Percentiles rank a stretch among this genome's conserved stretches.
Conservation (phyloP, 2,888 invertebrate species). For the Apoda limacodes region DNA sequence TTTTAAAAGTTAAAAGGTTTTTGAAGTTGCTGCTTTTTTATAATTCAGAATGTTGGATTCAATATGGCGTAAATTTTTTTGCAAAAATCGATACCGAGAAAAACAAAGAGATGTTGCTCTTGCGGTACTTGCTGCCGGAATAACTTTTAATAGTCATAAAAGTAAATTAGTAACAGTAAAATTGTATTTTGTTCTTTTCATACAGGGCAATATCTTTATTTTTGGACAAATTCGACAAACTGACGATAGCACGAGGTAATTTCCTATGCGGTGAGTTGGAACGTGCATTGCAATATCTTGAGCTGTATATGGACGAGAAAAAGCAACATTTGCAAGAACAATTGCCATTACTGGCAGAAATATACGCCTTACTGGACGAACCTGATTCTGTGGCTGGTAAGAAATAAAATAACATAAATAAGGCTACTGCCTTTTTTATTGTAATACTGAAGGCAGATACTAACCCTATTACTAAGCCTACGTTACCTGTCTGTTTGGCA, state of each 20-base stretch:
- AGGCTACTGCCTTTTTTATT: too few species aligned
- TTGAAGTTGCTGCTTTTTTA: too few species aligned
- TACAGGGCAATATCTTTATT: conserved; percentile 49
- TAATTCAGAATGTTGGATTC: too few species aligned
- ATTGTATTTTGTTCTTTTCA: conserved; percentile 5
- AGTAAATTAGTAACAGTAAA: neutral
- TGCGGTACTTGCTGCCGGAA: too few species aligned
- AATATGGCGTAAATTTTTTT: too few species aligned
- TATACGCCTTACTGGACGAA: conserved; percentile 90
- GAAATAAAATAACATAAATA: conserved; percentile 8
- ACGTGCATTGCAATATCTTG: conserved; percentile 80
- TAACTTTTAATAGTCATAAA: neutral
- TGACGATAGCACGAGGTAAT: conserved; percentile 78
- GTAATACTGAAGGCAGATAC: too few species aligned
- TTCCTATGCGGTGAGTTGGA: conserved; percentile 81
- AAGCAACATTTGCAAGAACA: conserved; percentile 68
- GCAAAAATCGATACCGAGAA: too few species aligned
- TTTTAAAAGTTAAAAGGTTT: too few species aligned
- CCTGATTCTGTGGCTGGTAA: conserved; percentile 89
- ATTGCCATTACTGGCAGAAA: conserved; percentile 76
- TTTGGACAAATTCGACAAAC: conserved; percentile 69
- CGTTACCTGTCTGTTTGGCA: too few species aligned
- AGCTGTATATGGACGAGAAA: conserved; percentile 75
- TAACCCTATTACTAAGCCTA: too few species aligned
- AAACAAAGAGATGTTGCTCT: too few species aligned